Conservation (phyloP, 1,140 invertebrate species). For the Vanessa tameamea region DNA sequence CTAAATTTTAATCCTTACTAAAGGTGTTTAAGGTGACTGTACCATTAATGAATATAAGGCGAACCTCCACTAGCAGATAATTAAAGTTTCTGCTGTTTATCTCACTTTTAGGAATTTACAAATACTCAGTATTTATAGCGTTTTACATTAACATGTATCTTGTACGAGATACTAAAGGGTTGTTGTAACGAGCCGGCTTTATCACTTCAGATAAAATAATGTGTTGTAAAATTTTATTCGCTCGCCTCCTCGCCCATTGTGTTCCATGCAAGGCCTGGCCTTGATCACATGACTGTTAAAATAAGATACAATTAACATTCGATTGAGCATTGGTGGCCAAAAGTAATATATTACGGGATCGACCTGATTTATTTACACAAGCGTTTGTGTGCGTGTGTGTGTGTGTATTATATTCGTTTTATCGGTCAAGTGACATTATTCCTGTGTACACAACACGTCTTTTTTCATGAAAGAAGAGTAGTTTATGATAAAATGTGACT, state of each 20-base stretch:
- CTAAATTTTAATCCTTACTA: not conserved
- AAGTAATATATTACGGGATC: constrained; percentile 1
- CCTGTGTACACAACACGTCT: too few relatives aligned
- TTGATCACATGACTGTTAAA: constrained; percentile 18
- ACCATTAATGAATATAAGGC: too few relatives aligned
- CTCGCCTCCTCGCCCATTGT: constrained; percentile 17
- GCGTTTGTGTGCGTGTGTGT: not conserved
- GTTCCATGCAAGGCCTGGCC: constrained; percentile 8
- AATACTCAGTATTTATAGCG: not conserved
- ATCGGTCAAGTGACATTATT: not conserved
- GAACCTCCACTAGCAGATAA: not conserved
- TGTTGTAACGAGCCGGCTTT: constrained; percentile 9
- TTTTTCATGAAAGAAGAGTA: too few relatives aligned
- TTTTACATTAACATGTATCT: constrained; percentile 1
- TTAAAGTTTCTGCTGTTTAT: not conserved
- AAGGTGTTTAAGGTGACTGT: not conserved
- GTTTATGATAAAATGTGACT: too few relatives aligned
- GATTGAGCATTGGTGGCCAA: constrained; percentile 15
- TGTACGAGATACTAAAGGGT: constrained; percentile 1
- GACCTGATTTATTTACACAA: not conserved
- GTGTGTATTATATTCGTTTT: not conserved
- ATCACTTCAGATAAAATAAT: constrained; percentile 21
- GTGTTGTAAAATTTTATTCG: constrained; percentile 25
- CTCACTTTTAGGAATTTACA: not conserved
- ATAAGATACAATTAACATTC: constrained; percentile 23